Conservation (phyloP, 1,140 invertebrate species). For the Pseudomyrmex flavicornis region DNA sequence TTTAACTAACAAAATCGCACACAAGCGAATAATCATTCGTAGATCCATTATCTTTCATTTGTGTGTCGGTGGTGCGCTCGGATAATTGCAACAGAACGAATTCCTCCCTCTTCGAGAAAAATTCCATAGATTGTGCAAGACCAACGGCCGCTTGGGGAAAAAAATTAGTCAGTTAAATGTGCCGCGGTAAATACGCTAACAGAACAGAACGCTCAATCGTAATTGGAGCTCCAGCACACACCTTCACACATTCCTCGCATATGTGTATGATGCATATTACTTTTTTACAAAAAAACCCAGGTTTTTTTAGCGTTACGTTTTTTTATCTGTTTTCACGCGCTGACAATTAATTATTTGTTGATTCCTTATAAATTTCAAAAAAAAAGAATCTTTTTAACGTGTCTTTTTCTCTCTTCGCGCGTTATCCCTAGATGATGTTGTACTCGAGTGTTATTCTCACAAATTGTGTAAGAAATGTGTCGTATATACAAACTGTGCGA, state of each 20-base stretch:
- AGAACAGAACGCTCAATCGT: neutral
- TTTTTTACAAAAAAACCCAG: neutral
- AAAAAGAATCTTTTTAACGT: too few species aligned
- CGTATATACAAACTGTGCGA: neutral
- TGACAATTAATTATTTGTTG: too few species aligned
- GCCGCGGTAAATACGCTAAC: neutral
- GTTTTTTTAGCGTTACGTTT: neutral
- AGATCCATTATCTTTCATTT: constrained; percentile 36
- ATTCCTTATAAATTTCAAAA: too few species aligned
- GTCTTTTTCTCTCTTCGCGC: too few species aligned
- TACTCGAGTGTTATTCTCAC: neutral
- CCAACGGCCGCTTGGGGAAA: neutral
- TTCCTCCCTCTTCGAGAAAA: neutral
- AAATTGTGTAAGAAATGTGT: neutral
- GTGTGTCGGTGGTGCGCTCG: constrained; percentile 15
- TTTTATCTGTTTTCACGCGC: neutral
- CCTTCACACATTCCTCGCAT: constrained; percentile 10
- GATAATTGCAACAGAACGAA: constrained; percentile 37
- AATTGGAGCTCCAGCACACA: neutral
- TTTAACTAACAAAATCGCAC: neutral
- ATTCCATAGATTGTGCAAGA: constrained; percentile 8
- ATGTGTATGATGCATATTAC: neutral
- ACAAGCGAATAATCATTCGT: neutral
- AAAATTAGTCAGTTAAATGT: neutral
- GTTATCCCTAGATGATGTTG: neutral